A percentile compares a stretch with the other conserved stretches of the same genome.
Conservation (phyloP, 2,797 vertebrate genomes). For the Halcyon smyrnensis region DNA sequence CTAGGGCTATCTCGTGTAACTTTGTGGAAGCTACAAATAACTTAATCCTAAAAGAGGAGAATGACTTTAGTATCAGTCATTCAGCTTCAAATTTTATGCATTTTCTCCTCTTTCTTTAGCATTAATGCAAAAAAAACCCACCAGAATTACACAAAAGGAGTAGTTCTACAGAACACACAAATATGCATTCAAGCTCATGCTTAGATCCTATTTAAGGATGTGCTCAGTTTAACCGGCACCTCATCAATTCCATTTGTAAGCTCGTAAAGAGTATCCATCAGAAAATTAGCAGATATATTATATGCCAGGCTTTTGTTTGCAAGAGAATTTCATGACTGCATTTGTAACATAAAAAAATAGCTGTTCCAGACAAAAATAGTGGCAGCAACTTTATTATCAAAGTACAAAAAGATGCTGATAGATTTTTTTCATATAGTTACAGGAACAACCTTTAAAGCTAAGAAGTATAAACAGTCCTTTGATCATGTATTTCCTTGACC, state of each 20-base stretch:
- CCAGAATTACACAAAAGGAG: not conserved
- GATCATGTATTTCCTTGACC: not conserved
- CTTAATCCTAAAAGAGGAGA: not conserved
- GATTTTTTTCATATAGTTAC: not conserved
- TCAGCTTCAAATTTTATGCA: not conserved
- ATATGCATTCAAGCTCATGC: not conserved
- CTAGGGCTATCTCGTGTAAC: not conserved
- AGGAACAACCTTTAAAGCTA: not conserved
- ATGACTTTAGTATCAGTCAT: not conserved
- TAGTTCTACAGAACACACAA: not conserved
- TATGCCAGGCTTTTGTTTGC: not conserved
- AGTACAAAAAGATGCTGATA: not conserved
- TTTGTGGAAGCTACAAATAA: not conserved
- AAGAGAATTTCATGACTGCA: not conserved
- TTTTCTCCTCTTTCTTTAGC: not conserved
- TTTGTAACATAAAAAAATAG: not conserved
- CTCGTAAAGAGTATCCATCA: not conserved
- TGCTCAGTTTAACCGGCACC: not conserved
- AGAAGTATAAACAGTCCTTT: not conserved
- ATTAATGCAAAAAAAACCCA: not conserved
- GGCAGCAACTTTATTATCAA: not conserved
- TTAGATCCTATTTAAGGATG: not conserved
- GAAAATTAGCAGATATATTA: not conserved
- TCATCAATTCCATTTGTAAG: not conserved
- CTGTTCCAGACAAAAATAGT: not conserved